phyloP scores from a whole-genome alignment of 1,140 invertebrate genomes.

The Ips nitidus region DNA sequence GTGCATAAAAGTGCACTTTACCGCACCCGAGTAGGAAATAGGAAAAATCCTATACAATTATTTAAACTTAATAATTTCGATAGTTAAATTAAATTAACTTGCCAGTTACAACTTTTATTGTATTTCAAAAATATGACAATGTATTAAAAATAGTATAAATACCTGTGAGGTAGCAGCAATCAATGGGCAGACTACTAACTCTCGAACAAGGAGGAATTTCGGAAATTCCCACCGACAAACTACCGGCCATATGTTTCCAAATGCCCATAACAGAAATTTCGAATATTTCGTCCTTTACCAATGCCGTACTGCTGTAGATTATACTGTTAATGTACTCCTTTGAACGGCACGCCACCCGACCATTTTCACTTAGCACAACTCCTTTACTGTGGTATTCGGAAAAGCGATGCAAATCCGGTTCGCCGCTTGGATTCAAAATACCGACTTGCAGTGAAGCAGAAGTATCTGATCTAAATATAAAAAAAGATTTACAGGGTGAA shows the following conservation, averaged over 20 bases:
- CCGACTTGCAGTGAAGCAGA: conserved; percentile 47
- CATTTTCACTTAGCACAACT: conserved; percentile 67
- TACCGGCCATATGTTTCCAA: conserved; percentile 70
- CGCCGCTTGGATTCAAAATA: conserved; percentile 43
- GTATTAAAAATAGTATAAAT: conserved; percentile 13
- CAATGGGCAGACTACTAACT: conserved; percentile 58
- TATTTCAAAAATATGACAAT: background rate
- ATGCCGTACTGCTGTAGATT: conserved; percentile 70
- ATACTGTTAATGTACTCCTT: conserved; percentile 69
- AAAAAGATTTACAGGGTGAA: background rate
- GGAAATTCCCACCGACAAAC: conserved; percentile 75
- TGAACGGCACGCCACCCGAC: conserved; percentile 64
- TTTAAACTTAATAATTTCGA: background rate
- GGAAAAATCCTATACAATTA: too few species aligned
- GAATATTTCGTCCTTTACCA: conserved; percentile 73
- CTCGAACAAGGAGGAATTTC: conserved; percentile 61
- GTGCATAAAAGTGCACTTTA: too few species aligned
- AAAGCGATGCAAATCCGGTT: conserved; percentile 52
- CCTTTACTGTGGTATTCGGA: conserved; percentile 76
- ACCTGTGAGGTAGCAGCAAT: conserved; percentile 69
- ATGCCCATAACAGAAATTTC: conserved; percentile 69
- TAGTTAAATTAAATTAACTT: background rate
- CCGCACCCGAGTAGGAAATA: too few species aligned
- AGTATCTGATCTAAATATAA: conserved; percentile 44
- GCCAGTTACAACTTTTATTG: background rate